Evolutionary conservation across 2,113 vertebrate genomes (phyloP).

Genomic region (Tauraco erythrolophus): DNA sequence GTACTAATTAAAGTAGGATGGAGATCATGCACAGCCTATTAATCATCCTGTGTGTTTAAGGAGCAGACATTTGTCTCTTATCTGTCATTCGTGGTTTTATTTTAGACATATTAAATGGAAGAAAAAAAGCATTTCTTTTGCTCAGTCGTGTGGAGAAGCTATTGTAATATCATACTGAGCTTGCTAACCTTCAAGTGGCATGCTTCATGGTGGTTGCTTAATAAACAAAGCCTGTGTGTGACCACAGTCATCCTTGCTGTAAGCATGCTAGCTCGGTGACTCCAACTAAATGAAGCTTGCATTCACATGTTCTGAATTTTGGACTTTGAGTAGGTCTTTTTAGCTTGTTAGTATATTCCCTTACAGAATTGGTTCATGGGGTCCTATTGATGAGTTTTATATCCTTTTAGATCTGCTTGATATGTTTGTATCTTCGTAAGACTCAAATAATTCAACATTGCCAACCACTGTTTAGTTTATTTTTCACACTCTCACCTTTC

Average conservation of each 20-base stretch:
- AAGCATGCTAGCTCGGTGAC: neutral
- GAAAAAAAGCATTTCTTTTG: neutral
- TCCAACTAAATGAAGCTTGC: neutral
- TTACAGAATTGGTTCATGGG: neutral
- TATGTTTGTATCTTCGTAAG: neutral
- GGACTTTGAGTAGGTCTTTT: neutral
- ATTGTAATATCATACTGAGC: neutral
- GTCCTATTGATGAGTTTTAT: neutral
- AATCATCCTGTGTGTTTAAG: neutral
- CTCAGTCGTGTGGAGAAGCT: neutral
- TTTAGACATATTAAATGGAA: neutral
- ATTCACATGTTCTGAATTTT: neutral
- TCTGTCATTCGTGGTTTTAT: neutral
- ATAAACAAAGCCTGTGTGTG: neutral
- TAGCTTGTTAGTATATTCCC: neutral
- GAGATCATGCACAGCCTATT: neutral
- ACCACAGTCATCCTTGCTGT: neutral
- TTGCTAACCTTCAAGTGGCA: neutral
- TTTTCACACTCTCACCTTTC: neutral
- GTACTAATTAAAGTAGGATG: neutral
- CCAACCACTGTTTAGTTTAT: neutral
- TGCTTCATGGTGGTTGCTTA: neutral
- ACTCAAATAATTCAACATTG: neutral
- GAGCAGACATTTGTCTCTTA: neutral
- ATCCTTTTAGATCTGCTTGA: neutral